phyloP scores from a whole-genome alignment of 2,113 vertebrate species.

The Antechinus stuartii region DNA sequence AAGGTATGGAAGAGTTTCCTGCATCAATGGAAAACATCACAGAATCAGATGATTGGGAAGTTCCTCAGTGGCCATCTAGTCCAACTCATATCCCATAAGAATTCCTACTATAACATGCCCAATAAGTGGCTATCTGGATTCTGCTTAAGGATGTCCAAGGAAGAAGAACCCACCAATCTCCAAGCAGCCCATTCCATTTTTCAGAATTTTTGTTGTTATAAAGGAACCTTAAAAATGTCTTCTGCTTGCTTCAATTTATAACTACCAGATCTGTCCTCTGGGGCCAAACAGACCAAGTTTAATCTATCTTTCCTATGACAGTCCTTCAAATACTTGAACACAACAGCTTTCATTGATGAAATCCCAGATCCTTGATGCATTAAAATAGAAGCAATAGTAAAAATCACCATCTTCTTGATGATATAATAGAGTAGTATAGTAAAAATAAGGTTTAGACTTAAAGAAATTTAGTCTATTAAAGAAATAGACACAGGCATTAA shows the following conservation, averaged over 20 bases:
- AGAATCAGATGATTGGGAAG: neutral
- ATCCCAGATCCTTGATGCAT: neutral
- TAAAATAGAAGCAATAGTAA: slow-evolving; percentile 14
- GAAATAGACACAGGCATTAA: slow-evolving; percentile 35
- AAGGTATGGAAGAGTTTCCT: neutral
- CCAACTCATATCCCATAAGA: neutral
- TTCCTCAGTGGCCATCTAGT: neutral
- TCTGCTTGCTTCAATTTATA: neutral
- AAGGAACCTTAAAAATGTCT: neutral
- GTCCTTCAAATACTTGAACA: neutral
- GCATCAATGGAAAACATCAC: neutral
- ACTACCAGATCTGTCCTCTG: neutral
- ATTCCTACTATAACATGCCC: neutral
- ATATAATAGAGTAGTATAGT: neutral
- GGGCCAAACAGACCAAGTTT: neutral
- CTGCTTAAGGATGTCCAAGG: neutral
- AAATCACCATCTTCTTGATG: rapidly evolving
- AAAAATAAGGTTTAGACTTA: slow-evolving; percentile 3
- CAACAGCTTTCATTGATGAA: neutral
- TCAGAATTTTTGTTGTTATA: neutral
- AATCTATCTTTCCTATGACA: neutral
- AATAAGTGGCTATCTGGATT: neutral
- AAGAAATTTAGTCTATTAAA: slow-evolving; percentile 26
- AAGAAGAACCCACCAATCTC: neutral
- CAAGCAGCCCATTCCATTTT: neutral